Conservation (phyloP, 1,140 invertebrate species). For the Trichonephila clavata region DNA sequence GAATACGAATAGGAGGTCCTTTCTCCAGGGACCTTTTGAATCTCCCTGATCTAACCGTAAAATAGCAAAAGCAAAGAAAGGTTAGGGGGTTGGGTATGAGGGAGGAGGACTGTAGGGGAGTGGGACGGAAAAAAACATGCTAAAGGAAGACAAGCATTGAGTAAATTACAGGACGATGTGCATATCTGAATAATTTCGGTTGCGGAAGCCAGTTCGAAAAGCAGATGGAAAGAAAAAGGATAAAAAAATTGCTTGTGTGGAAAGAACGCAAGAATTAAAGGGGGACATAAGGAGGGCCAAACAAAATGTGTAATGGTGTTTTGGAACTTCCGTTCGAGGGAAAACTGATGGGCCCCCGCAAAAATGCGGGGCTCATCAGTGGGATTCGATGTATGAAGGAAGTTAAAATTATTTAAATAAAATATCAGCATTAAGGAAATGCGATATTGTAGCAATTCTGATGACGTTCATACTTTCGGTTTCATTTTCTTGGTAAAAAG, state of each 20-base stretch:
- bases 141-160: conserved; percentile 44
- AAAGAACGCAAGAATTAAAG: conserved; percentile 12
- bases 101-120: not conserved
- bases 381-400: conserved; percentile 32
- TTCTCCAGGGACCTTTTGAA: conserved; percentile 47
- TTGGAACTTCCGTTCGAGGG: conserved; percentile 45
- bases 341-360: conserved; percentile 14
- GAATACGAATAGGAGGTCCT: conserved; percentile 57
- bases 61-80: conserved; percentile 51
- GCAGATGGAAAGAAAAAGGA: conserved; percentile 15
- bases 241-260: not conserved
- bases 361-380: conserved; percentile 24
- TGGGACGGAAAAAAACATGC: not conserved
- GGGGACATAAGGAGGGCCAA: conserved; percentile 41
- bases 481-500: not conserved
- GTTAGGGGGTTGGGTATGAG: not conserved
- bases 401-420: conserved; percentile 42
- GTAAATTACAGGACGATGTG: conserved; percentile 62
- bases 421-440: conserved; percentile 28
- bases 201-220: conserved; percentile 12
- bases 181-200: conserved; percentile 65
- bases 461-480: not conserved
- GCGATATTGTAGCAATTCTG: not conserved
- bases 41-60: conserved; percentile 61
- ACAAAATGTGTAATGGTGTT: conserved; percentile 62